Base-by-base conservation (phyloP, 30 jellyfish, hydroid and myxozoan genomes). In the Mastigias papua region DNA sequence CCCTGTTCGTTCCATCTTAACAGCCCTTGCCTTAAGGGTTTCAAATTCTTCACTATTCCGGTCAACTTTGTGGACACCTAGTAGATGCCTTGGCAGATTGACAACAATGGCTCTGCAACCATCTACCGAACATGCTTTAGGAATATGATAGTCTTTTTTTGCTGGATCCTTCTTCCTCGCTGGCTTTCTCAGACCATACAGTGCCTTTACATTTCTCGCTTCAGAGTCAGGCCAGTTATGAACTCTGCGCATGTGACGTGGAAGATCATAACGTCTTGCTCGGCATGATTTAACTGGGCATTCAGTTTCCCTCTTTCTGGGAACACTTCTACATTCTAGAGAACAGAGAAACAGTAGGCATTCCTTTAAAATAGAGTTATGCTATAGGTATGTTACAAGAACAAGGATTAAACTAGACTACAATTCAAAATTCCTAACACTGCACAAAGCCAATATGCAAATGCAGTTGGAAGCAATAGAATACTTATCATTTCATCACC, bases 51-150 rank as follows among this genome's bases (percentile, higher is more conserved):
- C 82, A 31, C 72, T 67, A 19, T 64, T 65, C 6, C 82, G 60
- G 31, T 42, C 71, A 13, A 80, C 32, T 9, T 80, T 80, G 90
- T 80, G 90, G 32, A 80, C 82, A 65, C 73, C 71, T 80, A 60
- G 1, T 34, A 80, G 76, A 42, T 80, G 90, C 48, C 90, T 80
- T 31, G 82, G 28, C 27, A 80, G 81, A 37, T 62, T 67, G 63
- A 62, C 46, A 29, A 67, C 81, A 67, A 80, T 35, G 1, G 90
- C 90, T 78, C 71, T 35, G 29, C 90, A 80, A 1, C 90, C 90
- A 22, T 80, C 90, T 19, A 80, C 90, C 23, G 90, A 48, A 30
- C 90, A 80, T 48, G 90, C 76, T 80, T 66, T 80, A 19, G 90
- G 54, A 29, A 37, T 22, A 48, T 49, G 82, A 42, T 80, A 62